Percentiles rank a stretch among this genome's conserved stretches.
Conservation (phyloP, 2,797 vertebrate species). For the Chelon labrosus region DNA sequence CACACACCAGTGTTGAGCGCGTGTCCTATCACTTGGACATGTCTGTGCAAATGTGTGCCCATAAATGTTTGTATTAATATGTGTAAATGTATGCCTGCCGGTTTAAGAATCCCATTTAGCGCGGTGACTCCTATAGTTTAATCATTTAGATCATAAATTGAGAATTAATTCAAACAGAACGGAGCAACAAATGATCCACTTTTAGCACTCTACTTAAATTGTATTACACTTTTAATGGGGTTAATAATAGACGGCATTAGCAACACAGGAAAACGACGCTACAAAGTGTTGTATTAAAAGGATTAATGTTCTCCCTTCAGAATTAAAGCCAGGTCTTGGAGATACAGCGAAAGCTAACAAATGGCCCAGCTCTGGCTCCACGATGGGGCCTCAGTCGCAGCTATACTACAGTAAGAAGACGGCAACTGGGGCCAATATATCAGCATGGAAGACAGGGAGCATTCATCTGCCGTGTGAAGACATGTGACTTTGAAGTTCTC, state of each 20-base stretch:
- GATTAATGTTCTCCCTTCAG: conserved; percentile 81
- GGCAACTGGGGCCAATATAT: conserved; percentile 78
- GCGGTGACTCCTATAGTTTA: conserved; percentile 72
- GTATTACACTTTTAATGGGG: conserved; percentile 83
- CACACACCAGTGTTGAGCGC: conserved; percentile 37
- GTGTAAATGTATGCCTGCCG: conserved; percentile 64
- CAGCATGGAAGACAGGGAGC: conserved; percentile 76
- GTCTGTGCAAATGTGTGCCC: conserved; percentile 44
- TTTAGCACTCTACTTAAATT: conserved; percentile 81
- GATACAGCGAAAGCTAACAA: conserved; percentile 82
- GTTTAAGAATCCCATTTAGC: conserved; percentile 72
- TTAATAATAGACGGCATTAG: conserved; percentile 83
- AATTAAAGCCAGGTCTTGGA: conserved; percentile 76
- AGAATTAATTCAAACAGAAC: conserved; percentile 80
- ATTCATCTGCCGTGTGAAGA: conserved; percentile 79
- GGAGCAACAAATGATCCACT: conserved; percentile 81
- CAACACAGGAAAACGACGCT: conserved; percentile 74
- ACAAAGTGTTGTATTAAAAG: conserved; percentile 83
- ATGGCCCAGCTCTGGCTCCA: conserved; percentile 69
- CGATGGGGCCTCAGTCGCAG: conserved; percentile 69
- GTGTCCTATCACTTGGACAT: conserved; percentile 43
- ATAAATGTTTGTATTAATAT: conserved; percentile 73
- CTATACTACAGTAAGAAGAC: conserved; percentile 67
- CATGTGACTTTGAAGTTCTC: conserved; percentile 85
- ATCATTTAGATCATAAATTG: conserved; percentile 81